Evolutionary conservation across 2,797 vertebrate species (phyloP).

Genomic region (Myotis daubentonii): DNA sequence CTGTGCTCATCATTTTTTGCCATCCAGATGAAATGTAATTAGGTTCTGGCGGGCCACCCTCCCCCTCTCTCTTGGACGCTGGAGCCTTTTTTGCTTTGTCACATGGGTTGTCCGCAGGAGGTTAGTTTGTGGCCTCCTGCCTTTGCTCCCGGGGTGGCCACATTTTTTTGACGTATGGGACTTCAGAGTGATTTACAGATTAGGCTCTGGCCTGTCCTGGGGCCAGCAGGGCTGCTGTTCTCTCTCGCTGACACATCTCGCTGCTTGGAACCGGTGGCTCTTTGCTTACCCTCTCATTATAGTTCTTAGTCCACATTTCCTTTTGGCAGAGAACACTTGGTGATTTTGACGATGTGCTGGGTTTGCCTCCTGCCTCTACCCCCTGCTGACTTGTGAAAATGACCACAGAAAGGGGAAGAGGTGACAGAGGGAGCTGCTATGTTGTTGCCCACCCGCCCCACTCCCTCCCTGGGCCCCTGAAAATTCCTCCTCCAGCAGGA

Average conservation of each 20-base stretch:
- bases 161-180: slow-evolving; percentile 75
- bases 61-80: slow-evolving; percentile 61
- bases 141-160: slow-evolving; percentile 82
- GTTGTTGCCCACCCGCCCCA: not conserved
- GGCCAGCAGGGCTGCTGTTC: slow-evolving; percentile 82
- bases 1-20: slow-evolving; percentile 81
- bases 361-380: slow-evolving; percentile 72
- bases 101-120: slow-evolving; percentile 75
- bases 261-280: slow-evolving; percentile 73
- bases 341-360: slow-evolving; percentile 69
- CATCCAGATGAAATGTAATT: slow-evolving; percentile 84
- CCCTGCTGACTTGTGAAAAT: slow-evolving; percentile 68
- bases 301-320: slow-evolving; percentile 83
- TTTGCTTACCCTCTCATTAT: slow-evolving; percentile 82
- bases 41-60: slow-evolving; percentile 74
- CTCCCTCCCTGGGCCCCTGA: not conserved
- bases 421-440: slow-evolving; percentile 41
- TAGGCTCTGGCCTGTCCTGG: slow-evolving; percentile 75
- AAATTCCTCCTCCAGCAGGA: not conserved
- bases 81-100: slow-evolving; percentile 73
- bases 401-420: slow-evolving; percentile 68
- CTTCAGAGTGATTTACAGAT: slow-evolving; percentile 84
- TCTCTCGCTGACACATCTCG: slow-evolving; percentile 72
- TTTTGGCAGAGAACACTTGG: slow-evolving; percentile 69
- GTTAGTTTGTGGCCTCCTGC: slow-evolving; percentile 81